Conservation (phyloP, 2,888 invertebrate genomes). For the Agriopis marginaria region DNA sequence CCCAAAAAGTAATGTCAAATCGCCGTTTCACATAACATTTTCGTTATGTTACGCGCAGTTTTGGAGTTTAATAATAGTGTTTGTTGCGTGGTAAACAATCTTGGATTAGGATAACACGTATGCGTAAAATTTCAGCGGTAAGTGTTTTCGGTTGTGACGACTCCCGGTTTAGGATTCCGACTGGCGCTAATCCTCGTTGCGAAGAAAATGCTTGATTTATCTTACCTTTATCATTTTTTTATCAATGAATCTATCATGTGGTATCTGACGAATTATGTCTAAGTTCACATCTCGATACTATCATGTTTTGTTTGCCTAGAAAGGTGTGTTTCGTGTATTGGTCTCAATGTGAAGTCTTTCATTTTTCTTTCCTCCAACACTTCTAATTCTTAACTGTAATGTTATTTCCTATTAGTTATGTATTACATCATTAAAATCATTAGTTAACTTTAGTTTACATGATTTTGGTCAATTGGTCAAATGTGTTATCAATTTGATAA, state of each 20-base stretch:
- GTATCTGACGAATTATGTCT: conserved; percentile 58
- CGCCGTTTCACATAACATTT: conserved; percentile 79
- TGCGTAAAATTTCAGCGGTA: conserved; percentile 41
- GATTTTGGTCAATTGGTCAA: conserved; percentile 28
- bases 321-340: conserved; percentile 62
- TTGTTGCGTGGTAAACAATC: conserved; percentile 36
- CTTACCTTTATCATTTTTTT: conserved; percentile 76
- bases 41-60: conserved; percentile 62
- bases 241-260: conserved; percentile 73
- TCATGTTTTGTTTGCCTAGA: conserved; percentile 77
- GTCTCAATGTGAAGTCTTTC: conserved; percentile 48
- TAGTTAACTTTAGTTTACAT: conserved; percentile 16
- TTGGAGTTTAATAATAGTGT: conserved; percentile 48
- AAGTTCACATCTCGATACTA: conserved; percentile 48
- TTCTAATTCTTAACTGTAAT: conserved; percentile 1
- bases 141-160: conserved; percentile 40
- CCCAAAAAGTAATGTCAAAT: conserved; percentile 82
- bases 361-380: neutral
- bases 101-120: conserved; percentile 20
- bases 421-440: conserved; percentile 51
- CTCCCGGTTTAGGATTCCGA: conserved; percentile 44
- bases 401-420: conserved; percentile 16
- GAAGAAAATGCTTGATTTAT: conserved; percentile 66
- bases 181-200: conserved; percentile 45
- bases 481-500: conserved; percentile 54